A percentile compares a stretch with the other conserved stretches of the same genome.
These are phyloP conservation scores for Megaceryle torquata DNA, from an alignment of 2,113 vertebrate genomes.

Conservation along the genomic window DNA sequence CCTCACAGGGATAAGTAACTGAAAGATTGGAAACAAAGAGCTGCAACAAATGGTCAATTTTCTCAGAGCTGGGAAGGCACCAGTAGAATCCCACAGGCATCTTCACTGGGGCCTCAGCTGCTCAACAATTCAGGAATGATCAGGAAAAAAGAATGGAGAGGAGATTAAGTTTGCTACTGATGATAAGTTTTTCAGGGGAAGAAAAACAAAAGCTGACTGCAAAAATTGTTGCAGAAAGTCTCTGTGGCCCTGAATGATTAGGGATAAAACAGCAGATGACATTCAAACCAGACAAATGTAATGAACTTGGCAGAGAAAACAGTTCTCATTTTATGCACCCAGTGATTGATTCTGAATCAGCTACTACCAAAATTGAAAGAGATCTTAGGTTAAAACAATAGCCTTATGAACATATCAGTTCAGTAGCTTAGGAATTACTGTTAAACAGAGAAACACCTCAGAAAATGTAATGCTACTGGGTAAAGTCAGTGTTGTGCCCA, in stretches of 20 bases:
- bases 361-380: background rate
- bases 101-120: background rate
- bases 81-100: background rate
- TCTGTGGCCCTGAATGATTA: background rate
- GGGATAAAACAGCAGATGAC: background rate
- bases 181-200: background rate
- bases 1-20: background rate
- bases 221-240: background rate
- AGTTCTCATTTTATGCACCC: background rate
- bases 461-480: background rate
- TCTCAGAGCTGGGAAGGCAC: background rate
- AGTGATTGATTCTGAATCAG: background rate
- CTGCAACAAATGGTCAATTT: slow-evolving; percentile 13
- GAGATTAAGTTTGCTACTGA: background rate
- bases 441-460: background rate
- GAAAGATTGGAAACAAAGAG: background rate
- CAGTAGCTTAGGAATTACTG: background rate
- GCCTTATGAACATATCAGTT: background rate
- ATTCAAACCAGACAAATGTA: background rate
- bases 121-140: background rate
- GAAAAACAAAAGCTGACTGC: background rate
- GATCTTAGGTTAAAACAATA: background rate
- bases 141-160: background rate
- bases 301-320: background rate
- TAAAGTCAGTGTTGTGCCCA: background rate